Evolutionary conservation across 1,140 invertebrate species (phyloP).

Genomic region (Apis cerana): DNA sequence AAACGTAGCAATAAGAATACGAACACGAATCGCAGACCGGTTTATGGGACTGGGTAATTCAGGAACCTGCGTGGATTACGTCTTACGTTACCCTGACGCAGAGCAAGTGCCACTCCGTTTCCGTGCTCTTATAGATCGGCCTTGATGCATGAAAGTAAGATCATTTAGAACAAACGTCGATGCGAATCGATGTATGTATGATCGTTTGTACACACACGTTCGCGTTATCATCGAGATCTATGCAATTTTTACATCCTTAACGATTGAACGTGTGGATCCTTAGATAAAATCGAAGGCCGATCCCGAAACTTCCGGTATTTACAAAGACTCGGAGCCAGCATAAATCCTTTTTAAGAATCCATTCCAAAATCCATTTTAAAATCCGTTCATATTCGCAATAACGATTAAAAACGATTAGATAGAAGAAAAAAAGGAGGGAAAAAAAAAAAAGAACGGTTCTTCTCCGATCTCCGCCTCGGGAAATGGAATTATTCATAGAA

Average conservation of each 20-base stretch:
- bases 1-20: neutral
- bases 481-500: conserved; percentile 11
- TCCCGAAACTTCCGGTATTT: neutral
- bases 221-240: conserved; percentile 10
- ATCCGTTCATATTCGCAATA: too few relatives aligned
- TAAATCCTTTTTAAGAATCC: too few relatives aligned
- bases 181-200: conserved; percentile 7
- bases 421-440: neutral
- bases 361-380: too few relatives aligned
- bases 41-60: neutral
- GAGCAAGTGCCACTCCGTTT: conserved; percentile 72
- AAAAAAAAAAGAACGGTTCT: neutral
- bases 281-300: neutral
- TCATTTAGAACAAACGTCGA: conserved; percentile 49
- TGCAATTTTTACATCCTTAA: neutral
- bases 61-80: conserved; percentile 35
- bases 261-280: neutral
- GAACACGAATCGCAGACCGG: neutral
- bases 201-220: neutral
- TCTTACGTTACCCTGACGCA: conserved; percentile 34
- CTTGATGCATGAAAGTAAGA: conserved; percentile 77
- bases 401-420: too few relatives aligned
- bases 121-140: conserved; percentile 58
- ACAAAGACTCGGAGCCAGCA: too few relatives aligned
- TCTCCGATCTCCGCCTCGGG: neutral